Conservation (phyloP, 2,113 vertebrate genomes). For the Marmota monax region DNA sequence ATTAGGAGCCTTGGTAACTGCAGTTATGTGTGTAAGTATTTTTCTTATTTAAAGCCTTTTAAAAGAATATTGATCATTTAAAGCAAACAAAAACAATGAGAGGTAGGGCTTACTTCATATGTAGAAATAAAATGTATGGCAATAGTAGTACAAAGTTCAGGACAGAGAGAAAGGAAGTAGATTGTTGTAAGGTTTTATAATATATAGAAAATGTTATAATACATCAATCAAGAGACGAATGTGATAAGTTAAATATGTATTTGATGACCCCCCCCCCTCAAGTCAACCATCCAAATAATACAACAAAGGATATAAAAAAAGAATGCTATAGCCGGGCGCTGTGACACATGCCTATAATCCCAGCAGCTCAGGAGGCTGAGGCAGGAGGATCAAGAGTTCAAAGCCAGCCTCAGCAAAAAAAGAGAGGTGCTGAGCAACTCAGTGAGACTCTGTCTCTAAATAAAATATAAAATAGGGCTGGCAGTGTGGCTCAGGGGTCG, state of each 20-base stretch:
- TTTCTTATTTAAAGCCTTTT: slow-evolving; percentile 17
- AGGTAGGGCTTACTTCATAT: background rate
- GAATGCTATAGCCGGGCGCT: too few species aligned
- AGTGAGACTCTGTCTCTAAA: too few species aligned
- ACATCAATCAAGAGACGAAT: background rate
- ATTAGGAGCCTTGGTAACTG: background rate
- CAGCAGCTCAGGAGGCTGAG: too few species aligned
- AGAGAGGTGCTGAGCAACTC: too few species aligned
- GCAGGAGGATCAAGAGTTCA: too few species aligned
- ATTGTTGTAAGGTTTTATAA: background rate
- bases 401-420: too few species aligned
- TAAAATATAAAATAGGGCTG: too few species aligned
- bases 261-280: background rate
- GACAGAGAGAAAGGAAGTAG: background rate
- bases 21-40: background rate
- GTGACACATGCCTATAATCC: too few species aligned
- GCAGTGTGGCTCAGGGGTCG: too few species aligned
- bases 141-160: background rate
- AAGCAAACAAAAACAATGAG: background rate
- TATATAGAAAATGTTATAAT: background rate
- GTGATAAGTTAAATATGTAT: background rate
- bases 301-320: background rate
- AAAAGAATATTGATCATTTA: background rate
- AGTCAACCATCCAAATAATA: background rate
- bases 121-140: background rate